These are phyloP conservation scores for Chaetodon trifascialis DNA, from an alignment of 2,113 vertebrate genomes.

Conservation along the genomic window DNA sequence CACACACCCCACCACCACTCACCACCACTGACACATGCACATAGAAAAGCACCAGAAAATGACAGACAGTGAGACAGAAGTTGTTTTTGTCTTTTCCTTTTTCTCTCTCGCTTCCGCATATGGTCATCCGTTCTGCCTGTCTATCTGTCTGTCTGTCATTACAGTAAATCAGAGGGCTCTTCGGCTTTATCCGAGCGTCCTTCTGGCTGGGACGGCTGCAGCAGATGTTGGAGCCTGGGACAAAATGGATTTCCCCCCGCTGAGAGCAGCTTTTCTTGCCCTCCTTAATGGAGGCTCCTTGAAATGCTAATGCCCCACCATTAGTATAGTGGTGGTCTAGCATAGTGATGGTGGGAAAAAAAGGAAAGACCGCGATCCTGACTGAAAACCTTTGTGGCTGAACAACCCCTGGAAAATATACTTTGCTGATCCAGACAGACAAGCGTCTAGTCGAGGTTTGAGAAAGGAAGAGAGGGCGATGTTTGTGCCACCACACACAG, in stretches of 20 bases:
- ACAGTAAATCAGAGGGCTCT: conserved; percentile 94
- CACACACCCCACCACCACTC: conserved; percentile 1
- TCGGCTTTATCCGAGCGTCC: conserved; percentile 92
- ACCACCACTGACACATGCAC: conserved; percentile 54
- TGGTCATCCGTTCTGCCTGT: conserved; percentile 82
- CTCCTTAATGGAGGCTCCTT: conserved; percentile 91
- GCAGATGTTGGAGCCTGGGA: conserved; percentile 95
- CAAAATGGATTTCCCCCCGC: conserved; percentile 92
- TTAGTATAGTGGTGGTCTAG: conserved; percentile 90
- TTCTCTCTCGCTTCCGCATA: conserved; percentile 73
- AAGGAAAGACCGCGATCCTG: conserved; percentile 81
- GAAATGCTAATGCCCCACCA: conserved; percentile 95
- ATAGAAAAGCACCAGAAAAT: conserved; percentile 64
- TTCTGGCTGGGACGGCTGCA: conserved; percentile 95
- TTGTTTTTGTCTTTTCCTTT: conserved; percentile 78
- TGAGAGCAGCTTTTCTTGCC: conserved; percentile 93
- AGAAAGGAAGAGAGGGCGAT: conserved; percentile 46
- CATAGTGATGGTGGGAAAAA: conserved; percentile 93
- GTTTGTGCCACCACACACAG: conserved; percentile 61
- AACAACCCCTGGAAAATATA: conserved; percentile 85
- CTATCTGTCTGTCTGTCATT: conserved; percentile 84
- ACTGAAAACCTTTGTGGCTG: conserved; percentile 89
- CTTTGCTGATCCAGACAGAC: conserved; percentile 80
- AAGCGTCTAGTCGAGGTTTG: conserved; percentile 75
- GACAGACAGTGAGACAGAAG: conserved; percentile 81